A percentile compares a stretch with the other conserved stretches of the same genome.
These are phyloP conservation scores for Neopipo cinnamomea DNA, from an alignment of 2,113 vertebrate species.

Conservation along the genomic window DNA sequence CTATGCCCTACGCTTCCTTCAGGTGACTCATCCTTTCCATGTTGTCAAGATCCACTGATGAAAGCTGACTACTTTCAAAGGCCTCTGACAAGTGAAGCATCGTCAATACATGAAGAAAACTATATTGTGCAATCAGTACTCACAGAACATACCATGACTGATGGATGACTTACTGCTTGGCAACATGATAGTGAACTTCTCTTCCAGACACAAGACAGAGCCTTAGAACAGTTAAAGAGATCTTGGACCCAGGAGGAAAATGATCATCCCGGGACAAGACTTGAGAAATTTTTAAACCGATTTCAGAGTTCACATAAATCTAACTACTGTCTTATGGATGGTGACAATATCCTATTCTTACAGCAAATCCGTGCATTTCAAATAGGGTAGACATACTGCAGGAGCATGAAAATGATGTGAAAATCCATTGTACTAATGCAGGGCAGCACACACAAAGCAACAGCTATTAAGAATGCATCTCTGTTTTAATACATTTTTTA, in stretches of 20 bases:
- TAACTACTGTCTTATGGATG: constrained; percentile 1
- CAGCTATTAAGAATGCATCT: constrained; percentile 29
- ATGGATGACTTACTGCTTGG: constrained; percentile 23
- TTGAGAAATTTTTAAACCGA: not conserved
- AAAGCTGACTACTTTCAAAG: constrained; percentile 71
- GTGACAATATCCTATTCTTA: not conserved
- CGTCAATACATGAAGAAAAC: constrained; percentile 42
- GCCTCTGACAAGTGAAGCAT: constrained; percentile 63
- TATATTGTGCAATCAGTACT: constrained; percentile 27
- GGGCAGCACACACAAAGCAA: not conserved
- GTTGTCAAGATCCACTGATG: constrained; percentile 73
- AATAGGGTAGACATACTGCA: not conserved
- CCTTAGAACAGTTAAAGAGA: not conserved
- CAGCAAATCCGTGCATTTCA: constrained; percentile 22
- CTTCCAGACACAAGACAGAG: not conserved
- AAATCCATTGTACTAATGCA: constrained; percentile 39
- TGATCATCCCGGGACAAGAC: not conserved
- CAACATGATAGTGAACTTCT: not conserved
- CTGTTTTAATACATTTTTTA: constrained; percentile 39
- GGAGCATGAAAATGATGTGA: constrained; percentile 35
- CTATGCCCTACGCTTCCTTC: constrained; percentile 56
- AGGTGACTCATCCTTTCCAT: constrained; percentile 71
- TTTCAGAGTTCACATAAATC: constrained; percentile 33
- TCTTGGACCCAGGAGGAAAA: not conserved
- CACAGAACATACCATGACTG: constrained; percentile 19